phyloP scores from a whole-genome alignment of 2,113 vertebrate species.

The Azemiops feae region DNA sequence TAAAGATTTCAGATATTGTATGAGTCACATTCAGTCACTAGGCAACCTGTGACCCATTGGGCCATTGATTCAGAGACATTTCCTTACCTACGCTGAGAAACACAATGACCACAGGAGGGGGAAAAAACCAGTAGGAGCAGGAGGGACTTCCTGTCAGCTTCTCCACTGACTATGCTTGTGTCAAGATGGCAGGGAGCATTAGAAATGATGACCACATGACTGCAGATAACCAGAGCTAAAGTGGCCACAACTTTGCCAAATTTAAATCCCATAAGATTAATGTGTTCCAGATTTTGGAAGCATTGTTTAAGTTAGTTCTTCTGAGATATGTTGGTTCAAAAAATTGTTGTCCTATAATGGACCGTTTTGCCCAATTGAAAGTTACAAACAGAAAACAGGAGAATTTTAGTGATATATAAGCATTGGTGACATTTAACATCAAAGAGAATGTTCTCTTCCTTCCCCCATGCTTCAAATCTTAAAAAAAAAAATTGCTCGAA shows the following conservation, averaged over 20 bases:
- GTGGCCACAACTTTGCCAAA: background rate
- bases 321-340: background rate
- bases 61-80: background rate
- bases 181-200: background rate
- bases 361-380: background rate
- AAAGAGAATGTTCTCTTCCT: background rate
- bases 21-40: background rate
- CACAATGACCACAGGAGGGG: background rate
- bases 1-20: background rate
- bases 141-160: background rate
- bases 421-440: background rate
- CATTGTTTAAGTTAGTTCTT: background rate
- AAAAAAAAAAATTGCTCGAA: background rate
- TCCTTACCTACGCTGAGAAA: background rate
- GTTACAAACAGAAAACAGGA: background rate
- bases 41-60: background rate
- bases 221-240: background rate
- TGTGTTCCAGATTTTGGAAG: background rate
- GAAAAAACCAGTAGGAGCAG: background rate
- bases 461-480: background rate
- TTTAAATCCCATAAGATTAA: background rate
- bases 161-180: background rate
- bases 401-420: background rate
- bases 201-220: background rate
- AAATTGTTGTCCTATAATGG: background rate